Conservation (phyloP, 2,888 invertebrate species). For the Frankliniella fusca region DNA sequence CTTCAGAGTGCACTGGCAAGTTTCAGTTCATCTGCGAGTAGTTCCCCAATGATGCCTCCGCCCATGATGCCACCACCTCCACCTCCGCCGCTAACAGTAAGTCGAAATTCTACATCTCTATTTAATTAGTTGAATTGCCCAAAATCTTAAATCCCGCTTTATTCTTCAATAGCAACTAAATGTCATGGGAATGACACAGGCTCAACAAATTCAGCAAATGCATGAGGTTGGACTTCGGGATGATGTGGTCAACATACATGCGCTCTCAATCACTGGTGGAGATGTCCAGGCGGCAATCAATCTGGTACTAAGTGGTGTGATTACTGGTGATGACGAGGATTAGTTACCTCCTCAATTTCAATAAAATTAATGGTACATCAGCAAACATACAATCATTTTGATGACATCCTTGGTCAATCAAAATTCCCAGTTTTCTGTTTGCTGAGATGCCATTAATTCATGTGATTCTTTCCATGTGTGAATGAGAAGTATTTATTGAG, state of each 20-base stretch:
- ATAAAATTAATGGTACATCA: too few species aligned
- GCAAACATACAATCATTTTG: too few species aligned
- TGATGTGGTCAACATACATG: constrained; percentile 78
- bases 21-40: not conserved
- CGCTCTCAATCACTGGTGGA: constrained; percentile 74
- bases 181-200: constrained; percentile 46
- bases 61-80: constrained; percentile 13
- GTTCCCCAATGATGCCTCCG: not conserved
- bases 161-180: constrained; percentile 30
- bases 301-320: constrained; percentile 69
- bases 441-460: not conserved
- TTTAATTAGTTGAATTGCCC: not conserved
- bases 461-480: not conserved
- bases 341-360: not conserved
- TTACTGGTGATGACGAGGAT: constrained; percentile 36
- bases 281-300: constrained; percentile 89
- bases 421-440: not conserved
- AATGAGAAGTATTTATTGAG: not conserved
- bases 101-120: not conserved
- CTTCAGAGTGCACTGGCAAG: not conserved
- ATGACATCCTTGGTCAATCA: not conserved
- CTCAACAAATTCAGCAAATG: constrained; percentile 69
- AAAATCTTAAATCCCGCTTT: not conserved
- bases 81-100: not conserved
- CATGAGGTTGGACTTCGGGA: constrained; percentile 86